A percentile compares a stretch with the other conserved stretches of the same genome.
Conservation (phyloP, 2,797 vertebrate species). For the Molossus molossus region DNA sequence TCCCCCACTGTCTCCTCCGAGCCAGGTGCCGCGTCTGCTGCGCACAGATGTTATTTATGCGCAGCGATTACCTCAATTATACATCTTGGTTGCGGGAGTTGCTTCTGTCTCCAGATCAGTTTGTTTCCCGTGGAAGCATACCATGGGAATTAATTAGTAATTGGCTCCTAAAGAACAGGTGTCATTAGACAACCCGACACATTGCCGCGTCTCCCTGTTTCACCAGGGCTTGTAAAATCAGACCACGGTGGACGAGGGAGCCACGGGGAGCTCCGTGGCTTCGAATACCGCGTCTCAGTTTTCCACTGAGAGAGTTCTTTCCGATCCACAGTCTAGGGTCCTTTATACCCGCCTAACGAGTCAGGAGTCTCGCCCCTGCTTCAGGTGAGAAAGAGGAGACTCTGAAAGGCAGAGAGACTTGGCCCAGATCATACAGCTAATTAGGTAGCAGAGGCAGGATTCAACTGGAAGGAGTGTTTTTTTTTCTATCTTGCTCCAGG, state of each 20-base stretch:
- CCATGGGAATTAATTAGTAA: constrained; percentile 81
- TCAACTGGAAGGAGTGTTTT: not conserved
- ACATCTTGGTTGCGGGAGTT: constrained; percentile 76
- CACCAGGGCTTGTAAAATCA: fast-evolving
- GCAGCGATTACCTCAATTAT: constrained; percentile 86
- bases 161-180: not conserved
- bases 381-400: not conserved
- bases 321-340: not conserved
- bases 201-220: not conserved
- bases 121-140: constrained; percentile 82
- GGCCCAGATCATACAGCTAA: not conserved
- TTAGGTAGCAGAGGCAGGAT: not conserved
- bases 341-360: not conserved
- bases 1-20: not conserved
- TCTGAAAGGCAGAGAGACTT: not conserved
- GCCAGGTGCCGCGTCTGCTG: constrained; percentile 88
- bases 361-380: not conserved
- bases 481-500: not conserved
- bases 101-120: constrained; percentile 77
- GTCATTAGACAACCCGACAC: not conserved
- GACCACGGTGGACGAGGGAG: fast-evolving
- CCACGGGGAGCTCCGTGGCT: fast-evolving
- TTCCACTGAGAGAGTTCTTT: not conserved
- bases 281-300: not conserved
- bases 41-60: constrained; percentile 88